A percentile compares a stretch with the other conserved stretches of the same genome.
Evolutionary conservation across 2,797 vertebrate species (phyloP).

Genomic region (Borostomias antarcticus): DNA sequence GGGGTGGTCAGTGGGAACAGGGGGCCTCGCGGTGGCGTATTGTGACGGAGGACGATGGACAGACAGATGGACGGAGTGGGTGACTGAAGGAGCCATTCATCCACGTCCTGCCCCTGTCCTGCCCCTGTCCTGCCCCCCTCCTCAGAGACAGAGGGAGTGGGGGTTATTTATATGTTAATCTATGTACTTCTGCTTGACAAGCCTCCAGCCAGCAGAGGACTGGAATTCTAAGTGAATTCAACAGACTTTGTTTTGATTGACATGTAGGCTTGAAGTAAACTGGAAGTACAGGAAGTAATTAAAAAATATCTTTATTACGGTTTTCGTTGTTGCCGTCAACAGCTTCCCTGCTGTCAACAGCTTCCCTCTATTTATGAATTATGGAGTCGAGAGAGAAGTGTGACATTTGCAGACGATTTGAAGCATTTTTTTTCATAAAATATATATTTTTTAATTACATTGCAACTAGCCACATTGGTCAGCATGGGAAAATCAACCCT

Average conservation of each 20-base stretch:
- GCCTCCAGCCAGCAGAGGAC: slow-evolving; percentile 11
- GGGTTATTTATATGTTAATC: slow-evolving; percentile 73
- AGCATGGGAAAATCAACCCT: too few relatives aligned
- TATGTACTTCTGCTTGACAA: slow-evolving; percentile 40
- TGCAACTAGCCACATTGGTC: too few relatives aligned
- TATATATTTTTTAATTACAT: too few relatives aligned
- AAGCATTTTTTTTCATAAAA: too few relatives aligned
- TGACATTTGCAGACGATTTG: too few relatives aligned
- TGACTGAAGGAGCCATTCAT: slow-evolving; percentile 41
- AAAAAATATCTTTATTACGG: too few relatives aligned
- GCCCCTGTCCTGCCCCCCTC: slow-evolving; percentile 12
- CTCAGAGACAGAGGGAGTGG: slow-evolving; percentile 30
- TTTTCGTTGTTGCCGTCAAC: too few relatives aligned
- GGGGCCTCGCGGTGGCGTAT: slow-evolving; percentile 18
- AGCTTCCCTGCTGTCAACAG: too few relatives aligned
- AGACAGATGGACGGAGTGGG: slow-evolving; percentile 39
- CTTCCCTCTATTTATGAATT: neutral
- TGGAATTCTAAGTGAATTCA: slow-evolving; percentile 31
- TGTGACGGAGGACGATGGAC: slow-evolving; percentile 18
- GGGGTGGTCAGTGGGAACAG: slow-evolving; percentile 30
- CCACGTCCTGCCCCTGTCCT: slow-evolving; percentile 34
- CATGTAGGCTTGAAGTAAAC: neutral
- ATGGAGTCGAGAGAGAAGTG: neutral
- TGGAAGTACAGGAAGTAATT: neutral
- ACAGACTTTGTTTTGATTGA: slow-evolving; percentile 18